Conservation (phyloP, 2,888 invertebrate species). For the Drosophila lutescens region DNA sequence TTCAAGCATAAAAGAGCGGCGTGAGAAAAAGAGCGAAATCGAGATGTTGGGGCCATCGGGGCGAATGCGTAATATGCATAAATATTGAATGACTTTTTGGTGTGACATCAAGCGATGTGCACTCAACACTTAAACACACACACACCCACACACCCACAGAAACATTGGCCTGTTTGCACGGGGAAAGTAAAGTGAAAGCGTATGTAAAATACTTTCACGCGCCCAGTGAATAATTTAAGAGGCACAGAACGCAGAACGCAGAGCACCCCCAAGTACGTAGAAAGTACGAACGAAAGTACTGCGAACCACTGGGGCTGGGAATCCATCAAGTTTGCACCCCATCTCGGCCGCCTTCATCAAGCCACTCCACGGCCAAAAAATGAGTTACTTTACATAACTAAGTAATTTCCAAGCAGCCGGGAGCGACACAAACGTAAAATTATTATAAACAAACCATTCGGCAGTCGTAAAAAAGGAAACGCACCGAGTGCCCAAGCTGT, state of each 20-base stretch:
- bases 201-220: slow-evolving; percentile 75
- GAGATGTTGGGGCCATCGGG: slow-evolving; percentile 5
- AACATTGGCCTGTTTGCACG: not conserved
- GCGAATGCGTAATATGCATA: slow-evolving; percentile 60
- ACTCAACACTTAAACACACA: slow-evolving; percentile 61
- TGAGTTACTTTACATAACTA: slow-evolving; percentile 79
- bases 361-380: slow-evolving; percentile 56
- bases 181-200: slow-evolving; percentile 59
- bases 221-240: slow-evolving; percentile 68
- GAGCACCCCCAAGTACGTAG: not conserved
- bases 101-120: slow-evolving; percentile 59
- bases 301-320: not conserved
- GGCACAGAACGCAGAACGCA: slow-evolving; percentile 13
- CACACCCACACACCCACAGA: not conserved
- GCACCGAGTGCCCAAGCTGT: slow-evolving; percentile 10
- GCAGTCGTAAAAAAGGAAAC: slow-evolving; percentile 48
- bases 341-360: slow-evolving; percentile 49
- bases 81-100: slow-evolving; percentile 69
- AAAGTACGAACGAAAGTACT: no score
- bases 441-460: slow-evolving; percentile 80
- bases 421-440: slow-evolving; percentile 75
- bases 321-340: slow-evolving; percentile 50
- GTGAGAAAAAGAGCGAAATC: not conserved
- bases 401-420: slow-evolving; percentile 68
- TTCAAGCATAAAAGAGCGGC: slow-evolving; percentile 22